Evolutionary conservation across 2,797 vertebrate genomes (phyloP), one percentile per base, ranked within the genome.

Genomic region (Triplophysa yarkandensis): DNA sequence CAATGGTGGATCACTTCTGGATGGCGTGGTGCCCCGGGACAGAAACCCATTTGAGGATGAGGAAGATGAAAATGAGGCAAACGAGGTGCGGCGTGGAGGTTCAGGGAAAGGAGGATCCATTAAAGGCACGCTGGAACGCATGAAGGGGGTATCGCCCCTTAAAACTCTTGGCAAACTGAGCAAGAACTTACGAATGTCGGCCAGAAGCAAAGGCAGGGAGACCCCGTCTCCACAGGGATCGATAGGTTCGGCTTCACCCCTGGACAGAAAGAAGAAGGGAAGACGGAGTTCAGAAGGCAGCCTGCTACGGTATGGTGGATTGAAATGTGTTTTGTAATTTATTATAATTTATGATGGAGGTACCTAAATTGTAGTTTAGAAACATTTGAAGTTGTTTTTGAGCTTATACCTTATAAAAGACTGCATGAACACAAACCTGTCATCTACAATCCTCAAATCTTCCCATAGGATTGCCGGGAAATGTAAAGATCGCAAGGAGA

Each of bases 281-380:
- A 87, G 94, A 25, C 86, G 95, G 74, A 92, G 92, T 81, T 97
- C 95, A 0, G 95, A 96, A 17, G 95, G 95, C 23, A 94, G 94
- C 76, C 82, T 96, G 69, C 81, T 93, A 57, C 89, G 92, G 89
- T 90, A 82, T 19, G 39, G 34, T 44, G 36, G 9, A 4, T n/a
- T 4, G 0, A 68, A 9, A 16, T 30, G 9, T 6, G 54, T 19
- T n/a, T n/a, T n/a, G n/a, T n/a, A n/a, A n/a, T n/a, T n/a, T n/a
- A n/a, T n/a, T n/a, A n/a, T n/a, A n/a, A n/a, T n/a, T n/a, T n/a
- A n/a, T n/a, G n/a, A n/a, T n/a, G n/a, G n/a, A n/a, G n/a, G n/a
- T n/a, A n/a, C n/a, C n/a, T n/a, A n/a, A n/a, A n/a, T n/a, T n/a
- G n/a, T n/a, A n/a, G n/a, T n/a, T n/a, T n/a, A n/a, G n/a, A n/a